Evolutionary conservation across 2,113 vertebrate species (phyloP).

Genomic region (Burhinus oedicnemus): DNA sequence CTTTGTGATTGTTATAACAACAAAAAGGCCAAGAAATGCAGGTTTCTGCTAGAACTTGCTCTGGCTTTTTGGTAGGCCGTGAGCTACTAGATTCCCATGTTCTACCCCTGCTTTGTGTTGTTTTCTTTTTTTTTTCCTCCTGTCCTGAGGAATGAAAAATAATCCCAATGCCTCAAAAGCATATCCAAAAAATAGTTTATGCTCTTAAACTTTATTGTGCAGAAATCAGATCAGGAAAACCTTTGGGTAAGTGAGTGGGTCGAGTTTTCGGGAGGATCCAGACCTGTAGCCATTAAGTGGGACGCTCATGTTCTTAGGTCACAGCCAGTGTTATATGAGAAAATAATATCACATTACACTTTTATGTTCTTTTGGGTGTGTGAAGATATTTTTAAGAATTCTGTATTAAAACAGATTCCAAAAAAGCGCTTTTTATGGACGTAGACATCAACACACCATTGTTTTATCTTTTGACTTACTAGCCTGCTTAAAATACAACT

Average conservation of each 20-base stretch:
- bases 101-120: background rate
- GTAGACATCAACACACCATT: background rate
- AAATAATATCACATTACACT: background rate
- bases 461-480: background rate
- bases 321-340: background rate
- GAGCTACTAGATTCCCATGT: background rate
- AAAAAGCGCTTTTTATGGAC: background rate
- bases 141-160: background rate
- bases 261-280: background rate
- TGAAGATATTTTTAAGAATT: background rate
- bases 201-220: background rate
- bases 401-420: background rate
- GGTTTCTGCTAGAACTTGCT: background rate
- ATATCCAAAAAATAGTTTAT: background rate
- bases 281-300: background rate
- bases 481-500: slow-evolving; percentile 23
- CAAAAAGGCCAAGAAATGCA: background rate
- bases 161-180: background rate
- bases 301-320: background rate
- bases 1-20: background rate
- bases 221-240: background rate
- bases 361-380: background rate
- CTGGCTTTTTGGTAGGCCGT: background rate
- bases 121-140: background rate
- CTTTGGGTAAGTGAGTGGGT: background rate